Percentiles rank a stretch among this genome's conserved stretches.
Evolutionary conservation across 2,113 vertebrate species (phyloP).

Genomic region (Phrynocephalus versicolor): DNA sequence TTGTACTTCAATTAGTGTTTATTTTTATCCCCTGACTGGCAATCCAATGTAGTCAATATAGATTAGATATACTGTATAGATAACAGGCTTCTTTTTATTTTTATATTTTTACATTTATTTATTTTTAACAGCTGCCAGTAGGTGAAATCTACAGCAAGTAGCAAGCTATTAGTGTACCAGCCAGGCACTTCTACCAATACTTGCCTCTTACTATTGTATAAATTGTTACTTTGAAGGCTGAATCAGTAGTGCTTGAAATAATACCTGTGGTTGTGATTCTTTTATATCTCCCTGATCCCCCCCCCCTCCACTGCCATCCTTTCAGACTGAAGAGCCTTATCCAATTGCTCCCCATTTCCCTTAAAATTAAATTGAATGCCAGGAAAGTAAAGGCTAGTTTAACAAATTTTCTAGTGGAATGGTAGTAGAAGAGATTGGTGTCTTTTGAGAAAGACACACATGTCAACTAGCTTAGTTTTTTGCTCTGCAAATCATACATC

Average conservation of each 20-base stretch:
- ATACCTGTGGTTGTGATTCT: background rate
- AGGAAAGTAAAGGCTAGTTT: background rate
- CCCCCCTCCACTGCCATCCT: background rate
- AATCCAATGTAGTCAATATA: background rate
- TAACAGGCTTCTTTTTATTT: too few relatives aligned
- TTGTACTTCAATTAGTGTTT: constrained; percentile 1
- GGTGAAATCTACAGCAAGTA: background rate
- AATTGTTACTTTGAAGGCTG: background rate
- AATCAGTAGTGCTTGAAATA: background rate
- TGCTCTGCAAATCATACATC: background rate
- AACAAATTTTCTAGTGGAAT: background rate
- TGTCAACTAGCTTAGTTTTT: background rate
- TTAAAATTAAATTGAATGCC: background rate
- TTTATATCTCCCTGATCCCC: background rate
- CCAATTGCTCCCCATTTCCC: background rate
- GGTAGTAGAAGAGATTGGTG: background rate
- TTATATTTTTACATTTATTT: background rate
- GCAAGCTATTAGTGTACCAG: background rate
- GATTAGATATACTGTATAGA: too few relatives aligned
- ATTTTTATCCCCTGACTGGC: background rate
- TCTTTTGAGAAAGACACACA: background rate
- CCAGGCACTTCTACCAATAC: background rate
- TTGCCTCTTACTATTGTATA: background rate
- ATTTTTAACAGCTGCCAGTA: background rate
- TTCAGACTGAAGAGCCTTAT: background rate